Percentiles rank a stretch among this genome's conserved stretches.
Conservation (phyloP, 2,113 vertebrate species). For the Varanus komodoensis region DNA sequence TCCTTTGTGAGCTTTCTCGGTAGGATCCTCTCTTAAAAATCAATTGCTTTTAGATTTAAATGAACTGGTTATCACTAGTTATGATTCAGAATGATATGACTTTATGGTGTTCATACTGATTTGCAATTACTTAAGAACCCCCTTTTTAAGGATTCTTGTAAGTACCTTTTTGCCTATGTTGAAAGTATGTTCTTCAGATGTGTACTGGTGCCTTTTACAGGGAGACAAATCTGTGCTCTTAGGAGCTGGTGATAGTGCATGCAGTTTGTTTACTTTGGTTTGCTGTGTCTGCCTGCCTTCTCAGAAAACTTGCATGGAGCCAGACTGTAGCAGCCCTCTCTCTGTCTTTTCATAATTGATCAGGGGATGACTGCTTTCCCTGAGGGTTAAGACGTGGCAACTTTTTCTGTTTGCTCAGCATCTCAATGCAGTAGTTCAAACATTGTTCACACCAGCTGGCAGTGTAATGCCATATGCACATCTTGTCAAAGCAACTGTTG, state of each 20-base stretch:
- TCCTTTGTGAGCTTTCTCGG: background rate
- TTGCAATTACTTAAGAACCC: conserved; percentile 75
- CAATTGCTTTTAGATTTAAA: conserved; percentile 53
- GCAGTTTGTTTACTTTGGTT: conserved; percentile 97
- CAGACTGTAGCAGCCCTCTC: conserved; percentile 92
- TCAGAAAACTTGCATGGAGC: conserved; percentile 91
- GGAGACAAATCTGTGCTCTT: conserved; percentile 95
- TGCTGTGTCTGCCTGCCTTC: conserved; percentile 92
- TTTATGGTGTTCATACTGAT: conserved; percentile 64
- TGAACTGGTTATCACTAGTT: conserved; percentile 26
- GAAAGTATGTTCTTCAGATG: conserved; percentile 79
- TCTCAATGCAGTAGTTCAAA: conserved; percentile 99
- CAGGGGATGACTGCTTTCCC: conserved; percentile 96
- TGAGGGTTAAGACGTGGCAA: conserved; percentile 97
- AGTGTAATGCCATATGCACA: conserved; percentile 98
- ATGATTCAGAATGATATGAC: conserved; percentile 49
- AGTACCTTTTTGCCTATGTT: conserved; percentile 75
- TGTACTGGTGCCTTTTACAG: conserved; percentile 81
- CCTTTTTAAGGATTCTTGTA: conserved; percentile 57
- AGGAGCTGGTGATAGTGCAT: conserved; percentile 90
- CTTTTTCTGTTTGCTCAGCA: conserved; percentile 99
- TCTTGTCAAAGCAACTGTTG: conserved; percentile 99
- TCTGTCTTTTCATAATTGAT: conserved; percentile 99
- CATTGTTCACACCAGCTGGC: conserved; percentile 99
- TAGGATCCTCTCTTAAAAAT: background rate